Base-by-base conservation (phyloP, 23 tunicate genomes). In the Oikopleura albicans region DNA sequence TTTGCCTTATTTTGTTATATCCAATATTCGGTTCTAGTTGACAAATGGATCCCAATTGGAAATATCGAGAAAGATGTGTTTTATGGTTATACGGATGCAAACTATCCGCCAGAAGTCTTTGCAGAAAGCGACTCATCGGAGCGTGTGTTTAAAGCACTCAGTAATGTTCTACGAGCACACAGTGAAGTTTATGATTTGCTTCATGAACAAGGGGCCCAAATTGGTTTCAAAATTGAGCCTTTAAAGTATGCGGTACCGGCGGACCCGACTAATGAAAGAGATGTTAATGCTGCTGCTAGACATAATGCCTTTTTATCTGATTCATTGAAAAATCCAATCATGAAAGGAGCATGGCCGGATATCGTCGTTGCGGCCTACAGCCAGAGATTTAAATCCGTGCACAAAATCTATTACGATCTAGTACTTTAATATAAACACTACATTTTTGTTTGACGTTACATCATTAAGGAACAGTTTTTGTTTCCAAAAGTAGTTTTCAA, bases 261-360 rank as follows among this genome's bases (percentile, higher is more conserved):
- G 4, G 37, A 71, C 31, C 37, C 2, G 4, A 31, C 28, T 29
- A 37, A 71, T 29, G 79, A 16, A 16, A 34, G 2, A 31, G 79
- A 71, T 37, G 37, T 16, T 12, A 37, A 2, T 16, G 79, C 79
- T 2, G 27, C 79, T 71, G 4, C 4, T 12, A 34, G 79, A 16
- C 35, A 71, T 71, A 71, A 71, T 31, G 79, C 27, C 2, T 71
- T 71, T 31, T 2, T 16, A 22, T 16, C 79, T 27, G 79, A 37
- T 71, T 16, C 79, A 22, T 2, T 71, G 28, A 16, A 2, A 2
- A 4, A 12, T 16, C 79, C 79, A 2, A 16, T 71, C 4, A 16
- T 29, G 27, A 2, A 71, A 16, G 79, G 79, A 71, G 35, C 28
- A 16, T 71, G 79, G 79, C 79, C 79, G 79, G 79, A 71, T 22